A percentile compares a stretch with the other conserved stretches of the same genome.
These are phyloP conservation scores for Bembecia ichneumoniformis DNA, from an alignment of 2,888 invertebrate genomes.

Conservation along the genomic window DNA sequence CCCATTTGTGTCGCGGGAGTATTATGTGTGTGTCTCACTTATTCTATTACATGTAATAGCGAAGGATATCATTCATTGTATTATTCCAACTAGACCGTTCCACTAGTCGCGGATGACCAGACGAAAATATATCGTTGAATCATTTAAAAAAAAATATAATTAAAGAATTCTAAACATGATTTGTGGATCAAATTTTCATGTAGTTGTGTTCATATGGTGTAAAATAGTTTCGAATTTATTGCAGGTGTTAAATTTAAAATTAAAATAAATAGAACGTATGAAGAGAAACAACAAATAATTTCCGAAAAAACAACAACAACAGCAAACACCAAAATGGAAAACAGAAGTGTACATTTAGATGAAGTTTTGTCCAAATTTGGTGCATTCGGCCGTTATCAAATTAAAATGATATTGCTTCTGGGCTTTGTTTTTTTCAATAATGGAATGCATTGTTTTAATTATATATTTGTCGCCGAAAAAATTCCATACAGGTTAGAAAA, in stretches of 20 bases:
- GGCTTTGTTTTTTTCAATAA: conserved; percentile 1
- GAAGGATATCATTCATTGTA: no score
- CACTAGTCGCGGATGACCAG: no score
- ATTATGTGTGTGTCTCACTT: no score
- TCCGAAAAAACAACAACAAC: neutral
- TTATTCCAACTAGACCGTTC: no score
- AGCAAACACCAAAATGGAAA: neutral
- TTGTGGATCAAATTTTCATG: no score
- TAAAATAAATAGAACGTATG: neutral
- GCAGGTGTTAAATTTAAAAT: neutral
- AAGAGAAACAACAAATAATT: no score
- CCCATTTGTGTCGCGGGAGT: no score
- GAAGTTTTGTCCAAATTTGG: neutral
- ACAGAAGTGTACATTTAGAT: neutral
- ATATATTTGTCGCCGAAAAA: neutral
- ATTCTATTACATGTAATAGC: no score
- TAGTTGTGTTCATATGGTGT: neutral
- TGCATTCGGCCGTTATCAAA: neutral
- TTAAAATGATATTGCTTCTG: neutral
- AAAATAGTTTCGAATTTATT: neutral
- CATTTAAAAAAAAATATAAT: no score
- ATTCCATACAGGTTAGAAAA: neutral
- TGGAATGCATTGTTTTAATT: conserved; percentile 1
- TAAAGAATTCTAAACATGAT: no score
- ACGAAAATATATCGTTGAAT: no score